Evolutionary conservation across 2,113 vertebrate genomes (phyloP), one percentile per base, ranked within the genome.

Genomic region (Panthera uncia): DNA sequence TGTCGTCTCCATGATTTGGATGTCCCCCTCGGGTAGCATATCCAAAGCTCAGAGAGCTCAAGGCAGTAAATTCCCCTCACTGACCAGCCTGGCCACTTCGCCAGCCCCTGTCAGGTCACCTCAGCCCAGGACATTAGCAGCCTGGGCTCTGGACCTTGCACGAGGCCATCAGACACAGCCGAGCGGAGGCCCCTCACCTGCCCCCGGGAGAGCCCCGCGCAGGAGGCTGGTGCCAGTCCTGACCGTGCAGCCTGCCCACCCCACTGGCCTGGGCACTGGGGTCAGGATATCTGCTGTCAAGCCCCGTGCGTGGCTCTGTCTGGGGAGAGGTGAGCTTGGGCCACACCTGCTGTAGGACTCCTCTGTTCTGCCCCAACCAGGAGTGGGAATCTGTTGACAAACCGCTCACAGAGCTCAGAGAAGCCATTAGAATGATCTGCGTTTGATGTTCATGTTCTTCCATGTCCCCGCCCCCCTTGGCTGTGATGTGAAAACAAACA

Each of bases 301-400:
- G 27, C 21, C 63, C 38, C 16, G 23, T 8, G 6, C 5, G 0
- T 2, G 13, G 29, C 41, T 31, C 57, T 0, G 1, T 19, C 29
- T 90, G 68, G 38, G 50, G 41, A 71, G 15, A 12, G 3, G 68
- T 31, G 25, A 48, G 9, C 13, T 38, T 14, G 23, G 65, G 48
- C 36, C 23, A 0, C 16, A 0, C 38, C 61, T 21, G 25, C 57
- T n/a, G 65, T n/a, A 7, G 4, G 15, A 4, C 55, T 12, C 31
- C 52, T 87, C 16, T 1, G 25, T 31, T 79, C 36, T 61, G 55
- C 74, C 91, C 61, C 71, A 8, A 12, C 14, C 4, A 31, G 14
- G 71, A 45, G 2, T 41, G 15, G 55, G 68, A 41, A 80, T 57
- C 74, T 50, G 21, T 71, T 55, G 16, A 71, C 45, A 41, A 1